These are phyloP conservation scores for Alaudala cheleensis DNA, from an alignment of 2,113 vertebrate species.

Conservation along the genomic window DNA sequence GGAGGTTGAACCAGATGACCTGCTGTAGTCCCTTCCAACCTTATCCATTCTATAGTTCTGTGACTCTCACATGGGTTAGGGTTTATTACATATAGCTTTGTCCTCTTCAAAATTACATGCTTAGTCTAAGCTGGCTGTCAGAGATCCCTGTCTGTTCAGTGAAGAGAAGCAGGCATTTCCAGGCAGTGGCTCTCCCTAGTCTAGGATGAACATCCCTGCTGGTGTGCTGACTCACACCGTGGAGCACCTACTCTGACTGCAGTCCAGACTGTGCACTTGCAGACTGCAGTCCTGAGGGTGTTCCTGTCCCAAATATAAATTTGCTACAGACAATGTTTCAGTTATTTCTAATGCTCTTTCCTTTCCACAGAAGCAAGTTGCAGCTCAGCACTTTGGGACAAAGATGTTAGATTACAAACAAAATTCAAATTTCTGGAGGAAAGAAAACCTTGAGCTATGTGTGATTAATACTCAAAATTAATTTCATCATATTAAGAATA, in stretches of 20 bases:
- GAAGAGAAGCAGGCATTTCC: neutral
- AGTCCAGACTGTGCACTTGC: neutral
- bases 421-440: neutral
- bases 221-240: fast-evolving
- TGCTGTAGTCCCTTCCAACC: neutral
- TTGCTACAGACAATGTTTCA: fast-evolving
- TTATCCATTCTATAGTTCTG: neutral
- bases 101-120: neutral
- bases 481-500: neutral
- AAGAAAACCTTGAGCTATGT: neutral
- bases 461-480: neutral
- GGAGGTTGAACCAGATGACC: neutral
- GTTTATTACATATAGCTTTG: neutral
- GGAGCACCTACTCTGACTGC: neutral
- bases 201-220: neutral
- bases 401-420: neutral
- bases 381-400: neutral
- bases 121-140: neutral
- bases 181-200: neutral
- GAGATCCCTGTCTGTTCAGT: neutral
- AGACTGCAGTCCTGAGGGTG: neutral
- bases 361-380: neutral
- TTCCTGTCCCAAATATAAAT: neutral
- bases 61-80: neutral
- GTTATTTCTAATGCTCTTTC: neutral